Evolutionary conservation across 2,113 vertebrate species (phyloP).

Genomic region (Hyperopisus bebe): DNA sequence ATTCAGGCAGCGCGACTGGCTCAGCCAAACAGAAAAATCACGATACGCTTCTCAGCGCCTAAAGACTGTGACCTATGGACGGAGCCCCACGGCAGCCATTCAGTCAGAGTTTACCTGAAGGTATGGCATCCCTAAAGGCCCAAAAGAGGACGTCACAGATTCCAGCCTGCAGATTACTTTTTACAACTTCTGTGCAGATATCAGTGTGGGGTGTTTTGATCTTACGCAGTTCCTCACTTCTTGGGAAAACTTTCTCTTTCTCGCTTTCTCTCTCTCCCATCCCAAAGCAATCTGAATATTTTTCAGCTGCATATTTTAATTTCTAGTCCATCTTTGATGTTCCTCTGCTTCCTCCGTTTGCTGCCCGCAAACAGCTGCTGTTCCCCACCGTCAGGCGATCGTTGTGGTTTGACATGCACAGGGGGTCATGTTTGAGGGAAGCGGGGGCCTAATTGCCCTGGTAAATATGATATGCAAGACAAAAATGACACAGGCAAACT

Average conservation of each 20-base stretch:
- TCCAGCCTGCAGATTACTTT: background rate
- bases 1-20: background rate
- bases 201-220: conserved; percentile 53
- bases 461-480: conserved; percentile 45
- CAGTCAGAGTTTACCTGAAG: background rate
- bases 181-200: conserved; percentile 8
- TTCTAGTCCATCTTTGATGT: conserved; percentile 69
- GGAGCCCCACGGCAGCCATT: background rate
- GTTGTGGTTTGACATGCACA: conserved; percentile 36
- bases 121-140: background rate
- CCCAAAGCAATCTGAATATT: conserved; percentile 65
- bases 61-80: background rate
- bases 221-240: conserved; percentile 60
- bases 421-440: conserved; percentile 46
- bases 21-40: background rate
- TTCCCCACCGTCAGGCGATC: conserved; percentile 52
- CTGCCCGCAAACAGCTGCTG: conserved; percentile 39
- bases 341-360: conserved; percentile 56
- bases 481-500: conserved; percentile 34
- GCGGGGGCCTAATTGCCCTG: conserved; percentile 54
- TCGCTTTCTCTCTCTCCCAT: conserved; percentile 49
- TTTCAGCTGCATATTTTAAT: conserved; percentile 65
- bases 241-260: conserved; percentile 54
- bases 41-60: background rate
- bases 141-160: background rate